phyloP scores from a whole-genome alignment of 2,888 invertebrate genomes.

The Malthinus flaveolus region DNA sequence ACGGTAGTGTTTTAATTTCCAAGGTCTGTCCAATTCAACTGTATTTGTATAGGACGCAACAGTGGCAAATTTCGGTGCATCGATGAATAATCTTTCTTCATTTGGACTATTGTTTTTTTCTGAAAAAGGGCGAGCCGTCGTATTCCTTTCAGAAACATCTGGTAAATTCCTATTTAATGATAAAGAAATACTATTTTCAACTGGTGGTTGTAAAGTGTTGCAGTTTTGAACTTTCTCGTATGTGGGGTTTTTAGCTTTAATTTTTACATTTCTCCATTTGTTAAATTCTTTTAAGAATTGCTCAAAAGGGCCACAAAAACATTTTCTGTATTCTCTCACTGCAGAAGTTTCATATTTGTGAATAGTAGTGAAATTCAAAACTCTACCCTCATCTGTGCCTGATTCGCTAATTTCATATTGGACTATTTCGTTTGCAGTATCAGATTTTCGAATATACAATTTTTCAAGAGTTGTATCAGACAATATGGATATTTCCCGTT shows the following conservation, averaged over 20 bases:
- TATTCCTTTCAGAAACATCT: neutral
- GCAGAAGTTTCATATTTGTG: conserved; percentile 4
- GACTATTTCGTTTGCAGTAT: neutral
- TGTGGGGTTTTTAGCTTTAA: no score
- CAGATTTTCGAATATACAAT: neutral
- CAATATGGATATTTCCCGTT: conserved; percentile 30
- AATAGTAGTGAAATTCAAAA: conserved; percentile 25
- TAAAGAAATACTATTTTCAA: no score
- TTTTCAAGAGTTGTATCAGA: conserved; percentile 28
- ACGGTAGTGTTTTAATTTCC: no score
- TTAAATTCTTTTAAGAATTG: no score
- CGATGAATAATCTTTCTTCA: no score
- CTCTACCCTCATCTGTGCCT: conserved; percentile 23
- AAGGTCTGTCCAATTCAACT: no score
- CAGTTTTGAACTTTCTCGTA: no score
- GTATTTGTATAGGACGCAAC: no score
- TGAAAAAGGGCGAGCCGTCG: neutral
- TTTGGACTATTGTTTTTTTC: conserved; percentile 3
- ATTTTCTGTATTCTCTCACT: conserved; percentile 21
- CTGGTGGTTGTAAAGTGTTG: no score
- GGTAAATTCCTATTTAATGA: no score
- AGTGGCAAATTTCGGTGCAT: no score
- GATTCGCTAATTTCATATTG: conserved; percentile 8
- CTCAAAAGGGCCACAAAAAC: conserved; percentile 19
- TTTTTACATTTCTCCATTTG: no score